Conservation (phyloP, 2,797 vertebrate genomes). For the Enteromius anoplus region DNA sequence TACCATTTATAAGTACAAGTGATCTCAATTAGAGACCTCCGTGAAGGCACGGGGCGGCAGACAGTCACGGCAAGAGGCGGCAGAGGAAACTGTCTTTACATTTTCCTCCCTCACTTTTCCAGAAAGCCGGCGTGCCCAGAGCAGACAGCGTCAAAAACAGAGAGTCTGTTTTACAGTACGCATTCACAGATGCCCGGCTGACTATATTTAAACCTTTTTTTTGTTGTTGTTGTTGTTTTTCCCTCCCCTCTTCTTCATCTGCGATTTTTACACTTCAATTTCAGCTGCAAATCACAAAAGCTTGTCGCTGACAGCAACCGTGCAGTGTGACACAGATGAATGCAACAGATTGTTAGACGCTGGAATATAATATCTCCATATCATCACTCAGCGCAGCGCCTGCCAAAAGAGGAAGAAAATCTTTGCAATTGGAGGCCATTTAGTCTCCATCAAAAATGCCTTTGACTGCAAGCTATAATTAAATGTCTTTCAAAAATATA, state of each 20-base stretch:
- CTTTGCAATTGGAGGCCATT: conserved; percentile 74
- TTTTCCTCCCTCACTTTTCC: conserved; percentile 64
- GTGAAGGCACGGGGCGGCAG: conserved; percentile 83
- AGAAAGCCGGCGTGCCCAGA: conserved; percentile 55
- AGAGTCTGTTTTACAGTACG: conserved; percentile 57
- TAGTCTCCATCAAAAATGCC: conserved; percentile 71
- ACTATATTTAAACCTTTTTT: conserved; percentile 11
- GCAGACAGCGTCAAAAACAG: conserved; percentile 48
- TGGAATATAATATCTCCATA: conserved; percentile 52
- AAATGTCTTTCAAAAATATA: conserved; percentile 80
- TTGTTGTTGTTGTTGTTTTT: too few species aligned
- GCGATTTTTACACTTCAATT: conserved; percentile 47
- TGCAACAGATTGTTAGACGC: conserved; percentile 47
- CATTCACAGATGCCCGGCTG: conserved; percentile 50
- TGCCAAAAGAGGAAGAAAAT: conserved; percentile 78
- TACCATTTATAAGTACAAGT: conserved; percentile 86
- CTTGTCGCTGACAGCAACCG: conserved; percentile 22
- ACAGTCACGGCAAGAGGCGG: conserved; percentile 82
- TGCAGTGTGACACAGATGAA: conserved; percentile 41
- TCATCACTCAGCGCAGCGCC: conserved; percentile 53
- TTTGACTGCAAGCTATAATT: conserved; percentile 80
- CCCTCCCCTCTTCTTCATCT: background rate
- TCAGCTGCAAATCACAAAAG: conserved; percentile 39
- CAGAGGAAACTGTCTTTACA: conserved; percentile 83
- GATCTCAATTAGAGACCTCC: conserved; percentile 90